Evolutionary conservation across 2,888 invertebrate genomes (phyloP).

Genomic region (Romanomermis culicivorax): DNA sequence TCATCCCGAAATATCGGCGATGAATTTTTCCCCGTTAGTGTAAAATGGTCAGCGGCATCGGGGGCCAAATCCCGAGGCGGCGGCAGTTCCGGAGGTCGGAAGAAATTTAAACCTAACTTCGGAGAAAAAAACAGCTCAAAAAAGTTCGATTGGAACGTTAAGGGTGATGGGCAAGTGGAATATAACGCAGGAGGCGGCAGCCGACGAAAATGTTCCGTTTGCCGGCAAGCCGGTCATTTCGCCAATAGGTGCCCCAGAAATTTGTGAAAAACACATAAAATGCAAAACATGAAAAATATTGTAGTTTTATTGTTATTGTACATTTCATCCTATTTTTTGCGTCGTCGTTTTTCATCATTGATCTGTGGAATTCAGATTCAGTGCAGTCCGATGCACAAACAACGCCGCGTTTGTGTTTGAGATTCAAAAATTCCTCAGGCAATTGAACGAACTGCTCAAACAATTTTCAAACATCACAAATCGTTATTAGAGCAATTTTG

Average conservation of each 20-base stretch:
- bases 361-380: too few relatives aligned
- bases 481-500: neutral
- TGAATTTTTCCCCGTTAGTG: neutral
- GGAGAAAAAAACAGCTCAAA: neutral
- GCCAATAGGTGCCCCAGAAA: neutral
- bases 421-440: neutral
- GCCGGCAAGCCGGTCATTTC: constrained; percentile 1
- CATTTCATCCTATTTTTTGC: neutral
- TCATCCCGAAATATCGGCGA: too few relatives aligned
- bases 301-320: too few relatives aligned
- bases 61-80: neutral
- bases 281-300: too few relatives aligned
- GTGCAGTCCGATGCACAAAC: too few relatives aligned
- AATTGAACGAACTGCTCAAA: neutral
- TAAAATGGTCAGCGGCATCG: neutral
- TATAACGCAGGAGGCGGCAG: neutral
- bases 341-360: neutral
- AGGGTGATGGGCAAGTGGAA: neutral
- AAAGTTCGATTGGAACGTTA: neutral
- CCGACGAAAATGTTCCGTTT: neutral
- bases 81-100: neutral
- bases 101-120: neutral
- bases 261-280: too few relatives aligned
- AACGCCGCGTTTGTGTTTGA: too few relatives aligned
- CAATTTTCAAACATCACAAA: neutral